A percentile compares a stretch with the other conserved stretches of the same genome.
Evolutionary conservation across 1,140 invertebrate species (phyloP).

Genomic region (Leucophenga varia): DNA sequence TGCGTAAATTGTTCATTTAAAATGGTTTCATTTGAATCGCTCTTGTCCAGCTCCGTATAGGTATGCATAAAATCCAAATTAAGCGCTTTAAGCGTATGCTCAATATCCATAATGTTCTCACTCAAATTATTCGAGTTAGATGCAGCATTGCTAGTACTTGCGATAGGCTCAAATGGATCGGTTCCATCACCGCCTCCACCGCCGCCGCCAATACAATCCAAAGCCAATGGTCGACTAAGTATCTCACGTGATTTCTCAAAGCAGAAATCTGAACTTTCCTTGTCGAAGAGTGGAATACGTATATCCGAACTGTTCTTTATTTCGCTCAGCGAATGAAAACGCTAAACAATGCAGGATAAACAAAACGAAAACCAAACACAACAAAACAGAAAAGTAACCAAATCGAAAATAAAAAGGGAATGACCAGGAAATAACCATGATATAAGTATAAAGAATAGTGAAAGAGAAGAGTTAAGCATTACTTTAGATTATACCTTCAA

Average conservation of each 20-base stretch:
- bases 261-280: slow-evolving; percentile 72
- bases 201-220: slow-evolving; percentile 24
- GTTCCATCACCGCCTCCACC: background rate
- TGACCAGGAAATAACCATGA: background rate
- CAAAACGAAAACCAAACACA: slow-evolving; percentile 30
- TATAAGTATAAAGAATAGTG: slow-evolving; percentile 10
- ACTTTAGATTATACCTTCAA: background rate
- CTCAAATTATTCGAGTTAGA: slow-evolving; percentile 33
- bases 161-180: background rate
- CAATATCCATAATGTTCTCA: slow-evolving; percentile 54
- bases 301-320: slow-evolving; percentile 52
- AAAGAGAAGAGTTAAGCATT: slow-evolving; percentile 15
- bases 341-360: slow-evolving; percentile 41
- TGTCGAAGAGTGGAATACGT: slow-evolving; percentile 69
- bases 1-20: slow-evolving; percentile 48
- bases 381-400: slow-evolving; percentile 12
- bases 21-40: slow-evolving; percentile 53
- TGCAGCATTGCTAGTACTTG: background rate
- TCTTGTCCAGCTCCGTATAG: slow-evolving; percentile 54
- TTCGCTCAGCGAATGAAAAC: slow-evolving; percentile 60
- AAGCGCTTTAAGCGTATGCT: slow-evolving; percentile 51
- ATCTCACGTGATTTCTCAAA: slow-evolving; percentile 72
- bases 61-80: slow-evolving; percentile 56
- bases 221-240: slow-evolving; percentile 61
- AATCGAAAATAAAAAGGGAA: slow-evolving; percentile 16